Base-by-base conservation (phyloP, 2,113 vertebrate species). In the Rissa tridactyla region DNA sequence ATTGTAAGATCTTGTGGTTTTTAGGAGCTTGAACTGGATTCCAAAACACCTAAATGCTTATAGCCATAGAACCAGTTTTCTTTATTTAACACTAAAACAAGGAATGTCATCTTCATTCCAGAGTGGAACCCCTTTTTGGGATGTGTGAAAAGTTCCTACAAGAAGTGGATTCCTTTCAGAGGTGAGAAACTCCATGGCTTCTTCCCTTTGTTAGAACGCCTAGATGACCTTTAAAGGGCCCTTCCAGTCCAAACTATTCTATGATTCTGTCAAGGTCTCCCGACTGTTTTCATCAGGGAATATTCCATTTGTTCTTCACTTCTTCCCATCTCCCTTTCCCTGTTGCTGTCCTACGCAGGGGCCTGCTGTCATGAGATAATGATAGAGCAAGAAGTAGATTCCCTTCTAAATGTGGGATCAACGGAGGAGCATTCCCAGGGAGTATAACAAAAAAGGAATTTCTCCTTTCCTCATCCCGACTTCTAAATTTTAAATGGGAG, bases 111-210 rank as follows among this genome's bases (percentile, higher is more conserved):
- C 20, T 90, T 79, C 44, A 3, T 82, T 96, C 30, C 96, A 99
- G 99, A 94, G 97, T 98, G 84, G 99, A 99, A 40, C 98, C 98
- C 20, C 98, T 99, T 68, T 98, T 99, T 91, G 98, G 98, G 81
- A 98, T 99, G 97, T 99, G 99, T 96, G 99, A 99, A 97, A 99
- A 98, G 91, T 99, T 99, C 94, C 95, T 99, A 27, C 99, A 99
- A 81, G 99, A 99, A 80, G 98, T 99, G 20, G 99, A 99, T 83
- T 98, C 98, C 29, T 99, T 99, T 97, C 99, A 99, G 92, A 99
- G 99, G 99, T 99, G 92, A 97, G 96, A 70, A 94, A 47, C 47
- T 69, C 51, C 3, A 2, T 85, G 61, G 57, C 22, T 95, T 30
- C 78, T 94, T 69, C 66, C 5, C 23, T 81, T 84, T 51, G 2